phyloP scores from a whole-genome alignment of 2,888 invertebrate species.

The Tipula unca region DNA sequence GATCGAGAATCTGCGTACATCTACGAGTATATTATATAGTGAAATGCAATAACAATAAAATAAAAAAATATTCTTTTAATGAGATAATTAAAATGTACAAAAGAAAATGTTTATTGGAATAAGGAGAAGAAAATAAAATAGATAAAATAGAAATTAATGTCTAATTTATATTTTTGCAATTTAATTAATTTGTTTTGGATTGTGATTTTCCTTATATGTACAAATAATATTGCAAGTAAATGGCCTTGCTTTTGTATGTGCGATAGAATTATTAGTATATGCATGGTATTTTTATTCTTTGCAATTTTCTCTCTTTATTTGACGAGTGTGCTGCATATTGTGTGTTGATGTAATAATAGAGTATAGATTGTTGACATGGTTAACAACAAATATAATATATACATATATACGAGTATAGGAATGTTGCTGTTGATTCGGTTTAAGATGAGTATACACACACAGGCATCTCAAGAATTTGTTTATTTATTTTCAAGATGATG shows the following conservation, averaged over 20 bases:
- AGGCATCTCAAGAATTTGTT: not conserved
- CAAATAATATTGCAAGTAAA: not conserved
- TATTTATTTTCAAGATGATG: not conserved
- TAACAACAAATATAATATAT: not conserved
- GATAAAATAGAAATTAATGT: not conserved
- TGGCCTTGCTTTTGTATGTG: not conserved
- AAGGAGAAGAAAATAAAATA: not conserved
- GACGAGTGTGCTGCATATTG: not conserved
- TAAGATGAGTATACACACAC: not conserved
- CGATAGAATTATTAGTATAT: not conserved
- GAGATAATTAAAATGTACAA: not conserved
- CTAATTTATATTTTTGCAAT: not conserved
- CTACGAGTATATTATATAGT: too few species aligned
- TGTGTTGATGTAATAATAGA: conserved; percentile 8
- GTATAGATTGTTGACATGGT: not conserved
- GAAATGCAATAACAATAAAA: not conserved
- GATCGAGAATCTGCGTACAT: not conserved
- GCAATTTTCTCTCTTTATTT: not conserved
- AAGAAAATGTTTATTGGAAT: not conserved
- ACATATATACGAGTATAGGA: too few species aligned
- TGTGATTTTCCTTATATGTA: not conserved
- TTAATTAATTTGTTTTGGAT: not conserved
- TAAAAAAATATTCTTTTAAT: not conserved
- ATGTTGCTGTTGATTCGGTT: not conserved
- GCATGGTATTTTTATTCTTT: not conserved